A percentile compares a stretch with the other conserved stretches of the same genome.
phyloP scores from a whole-genome alignment of 2,113 vertebrate genomes.

The Caloenas nicobarica region DNA sequence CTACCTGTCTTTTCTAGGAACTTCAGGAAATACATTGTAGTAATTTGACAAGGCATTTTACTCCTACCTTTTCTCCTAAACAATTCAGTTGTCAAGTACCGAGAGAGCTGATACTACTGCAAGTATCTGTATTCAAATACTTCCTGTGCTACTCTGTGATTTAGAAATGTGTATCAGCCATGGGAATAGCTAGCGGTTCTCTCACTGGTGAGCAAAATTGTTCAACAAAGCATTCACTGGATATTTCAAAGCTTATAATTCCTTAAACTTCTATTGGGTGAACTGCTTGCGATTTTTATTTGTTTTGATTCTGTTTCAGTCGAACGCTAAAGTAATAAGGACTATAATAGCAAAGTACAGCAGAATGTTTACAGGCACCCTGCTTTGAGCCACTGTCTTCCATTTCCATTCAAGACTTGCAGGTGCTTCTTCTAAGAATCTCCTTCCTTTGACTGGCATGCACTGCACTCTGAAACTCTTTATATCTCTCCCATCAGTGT shows the following conservation, averaged over 20 bases:
- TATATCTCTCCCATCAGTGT: rapidly evolving
- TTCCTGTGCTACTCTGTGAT: neutral
- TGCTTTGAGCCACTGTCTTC: neutral
- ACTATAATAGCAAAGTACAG: neutral
- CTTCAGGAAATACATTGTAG: neutral
- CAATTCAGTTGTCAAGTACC: neutral
- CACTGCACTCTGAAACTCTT: neutral
- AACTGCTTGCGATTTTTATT: neutral
- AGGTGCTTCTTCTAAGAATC: neutral
- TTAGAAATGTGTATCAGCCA: neutral
- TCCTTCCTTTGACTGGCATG: neutral
- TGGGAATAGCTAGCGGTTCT: neutral
- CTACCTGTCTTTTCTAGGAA: neutral
- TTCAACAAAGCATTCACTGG: neutral
- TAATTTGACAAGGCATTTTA: neutral
- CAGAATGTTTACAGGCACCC: neutral
- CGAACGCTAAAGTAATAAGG: neutral
- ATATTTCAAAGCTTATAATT: neutral
- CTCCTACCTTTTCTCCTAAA: neutral
- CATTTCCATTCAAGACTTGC: neutral
- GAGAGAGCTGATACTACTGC: neutral
- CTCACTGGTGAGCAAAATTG: neutral
- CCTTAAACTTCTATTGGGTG: neutral
- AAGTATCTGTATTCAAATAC: neutral
- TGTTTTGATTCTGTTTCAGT: neutral